Evolutionary conservation across 2,797 vertebrate species (phyloP), one percentile per base, ranked within the genome.

Genomic region (Characodon lateralis): DNA sequence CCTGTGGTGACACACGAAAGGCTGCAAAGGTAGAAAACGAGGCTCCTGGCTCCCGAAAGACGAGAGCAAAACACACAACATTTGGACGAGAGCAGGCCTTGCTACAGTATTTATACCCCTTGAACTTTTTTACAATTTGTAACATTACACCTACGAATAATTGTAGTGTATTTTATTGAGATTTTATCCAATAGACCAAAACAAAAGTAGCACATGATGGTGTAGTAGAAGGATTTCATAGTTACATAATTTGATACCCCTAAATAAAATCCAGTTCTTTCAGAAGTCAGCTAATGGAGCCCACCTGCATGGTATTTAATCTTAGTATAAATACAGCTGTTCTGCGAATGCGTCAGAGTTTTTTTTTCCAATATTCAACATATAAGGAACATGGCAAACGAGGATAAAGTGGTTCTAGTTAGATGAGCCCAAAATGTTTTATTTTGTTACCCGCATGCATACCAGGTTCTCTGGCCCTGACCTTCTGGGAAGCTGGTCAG

Each of bases 1-100:
- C 79, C 86, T 22, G 43, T 4, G 43, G 79, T 78, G 81, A 59
- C 59, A 75, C 43, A 43, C 24, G 3, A 81, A 80, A 72, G 76
- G 68, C 72, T 69, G 58, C 77, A 73, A 63, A 77, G 31, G 63
- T 13, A 73, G 41, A 76, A 83, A 79, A 74, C 43, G 58, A 55
- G n/a, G 66, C 39, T 73, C 65, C 69, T 69, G 26, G 77, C 26
- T 28, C 7, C 1, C 0, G 72, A 26, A 51, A 6, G 35, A 56
- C 6, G 8, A 70, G 20, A 73, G 26, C 69, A 35, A 73, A 58
- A 76, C 41, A 51, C 48, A 68, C 41, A 75, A 24, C 78, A 80
- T 63, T 70, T 59, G 20, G 53, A 66, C 6, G 4, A 39, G 6
- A 73, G 22, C 26, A 28, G 46, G 58, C 39, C 73, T 77, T 41